phyloP scores from a whole-genome alignment of 2,888 invertebrate species.

The Morpho achilles region DNA sequence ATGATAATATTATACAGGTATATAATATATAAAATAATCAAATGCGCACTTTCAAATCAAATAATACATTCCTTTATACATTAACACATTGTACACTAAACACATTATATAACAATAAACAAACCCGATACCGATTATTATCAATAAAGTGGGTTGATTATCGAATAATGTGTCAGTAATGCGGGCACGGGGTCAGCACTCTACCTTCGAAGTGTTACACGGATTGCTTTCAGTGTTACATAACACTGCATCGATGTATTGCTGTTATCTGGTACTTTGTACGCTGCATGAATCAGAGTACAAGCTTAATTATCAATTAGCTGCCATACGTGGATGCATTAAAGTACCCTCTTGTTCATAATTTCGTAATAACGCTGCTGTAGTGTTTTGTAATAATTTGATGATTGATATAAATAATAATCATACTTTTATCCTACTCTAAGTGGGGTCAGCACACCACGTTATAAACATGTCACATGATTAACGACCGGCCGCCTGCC shows the following conservation, averaged over 20 bases:
- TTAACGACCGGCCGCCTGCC: too few species aligned
- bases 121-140: constrained; percentile 18
- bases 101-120: constrained; percentile 22
- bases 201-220: constrained; percentile 52
- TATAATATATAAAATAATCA: too few species aligned
- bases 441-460: too few species aligned
- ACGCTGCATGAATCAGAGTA: constrained; percentile 1
- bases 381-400: constrained; percentile 7
- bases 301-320: constrained; percentile 1
- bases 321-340: neutral
- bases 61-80: too few species aligned
- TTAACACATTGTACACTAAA: constrained; percentile 4
- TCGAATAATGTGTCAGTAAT: constrained; percentile 36
- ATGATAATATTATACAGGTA: too few species aligned
- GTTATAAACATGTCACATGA: too few species aligned
- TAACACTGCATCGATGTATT: constrained; percentile 43
- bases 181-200: constrained; percentile 35
- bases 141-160: constrained; percentile 28
- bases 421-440: too few species aligned
- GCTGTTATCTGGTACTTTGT: constrained; percentile 14
- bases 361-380: constrained; percentile 3
- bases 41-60: too few species aligned
- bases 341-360: constrained; percentile 1
- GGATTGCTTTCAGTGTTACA: constrained; percentile 55
- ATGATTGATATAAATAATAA: too few species aligned